Percentiles rank a stretch among this genome's conserved stretches.
Conservation (phyloP, 92 coral and sea anemone genomes). For the Montipora capitata region DNA sequence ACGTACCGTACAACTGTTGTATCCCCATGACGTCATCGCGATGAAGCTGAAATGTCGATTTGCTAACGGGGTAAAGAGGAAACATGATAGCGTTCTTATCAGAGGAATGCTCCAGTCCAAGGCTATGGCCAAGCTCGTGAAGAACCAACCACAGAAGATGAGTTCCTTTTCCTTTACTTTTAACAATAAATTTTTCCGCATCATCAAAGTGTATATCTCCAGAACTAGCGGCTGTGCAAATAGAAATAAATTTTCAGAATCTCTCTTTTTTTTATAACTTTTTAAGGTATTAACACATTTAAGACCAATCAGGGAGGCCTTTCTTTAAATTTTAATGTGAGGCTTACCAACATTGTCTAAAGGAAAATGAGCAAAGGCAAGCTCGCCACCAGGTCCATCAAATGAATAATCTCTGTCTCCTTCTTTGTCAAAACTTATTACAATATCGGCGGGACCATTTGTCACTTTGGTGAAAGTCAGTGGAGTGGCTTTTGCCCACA, state of each 20-base stretch:
- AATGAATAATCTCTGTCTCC: slow-evolving; percentile 70
- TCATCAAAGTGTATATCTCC: slow-evolving; percentile 99
- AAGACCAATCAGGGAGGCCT: too few species aligned
- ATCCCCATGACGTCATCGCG: slow-evolving; percentile 91
- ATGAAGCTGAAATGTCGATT: slow-evolving; percentile 73
- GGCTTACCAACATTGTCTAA: slow-evolving; percentile 66
- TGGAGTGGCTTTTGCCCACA: slow-evolving; percentile 73
- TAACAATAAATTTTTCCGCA: slow-evolving; percentile 82
- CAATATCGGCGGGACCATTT: slow-evolving; percentile 40
- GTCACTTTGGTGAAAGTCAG: slow-evolving; percentile 64
- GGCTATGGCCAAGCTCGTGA: slow-evolving; percentile 95
- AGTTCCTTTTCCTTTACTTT: slow-evolving; percentile 60
- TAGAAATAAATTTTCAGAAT: neutral
- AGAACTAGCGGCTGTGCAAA: slow-evolving; percentile 60
- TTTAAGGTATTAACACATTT: too few species aligned
- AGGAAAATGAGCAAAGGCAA: slow-evolving; percentile 81
- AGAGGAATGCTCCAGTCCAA: slow-evolving; percentile 94
- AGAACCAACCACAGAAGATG: slow-evolving; percentile 93
- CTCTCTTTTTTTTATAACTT: too few species aligned
- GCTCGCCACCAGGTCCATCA: slow-evolving; percentile 81
- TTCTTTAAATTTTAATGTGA: neutral
- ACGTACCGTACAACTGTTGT: slow-evolving; percentile 86
- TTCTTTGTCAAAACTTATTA: slow-evolving; percentile 26
- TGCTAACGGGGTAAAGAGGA: slow-evolving; percentile 89
- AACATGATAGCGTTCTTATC: slow-evolving; percentile 85